Conservation (phyloP, 2,888 invertebrate genomes). For the Dichetophora obliterata region DNA sequence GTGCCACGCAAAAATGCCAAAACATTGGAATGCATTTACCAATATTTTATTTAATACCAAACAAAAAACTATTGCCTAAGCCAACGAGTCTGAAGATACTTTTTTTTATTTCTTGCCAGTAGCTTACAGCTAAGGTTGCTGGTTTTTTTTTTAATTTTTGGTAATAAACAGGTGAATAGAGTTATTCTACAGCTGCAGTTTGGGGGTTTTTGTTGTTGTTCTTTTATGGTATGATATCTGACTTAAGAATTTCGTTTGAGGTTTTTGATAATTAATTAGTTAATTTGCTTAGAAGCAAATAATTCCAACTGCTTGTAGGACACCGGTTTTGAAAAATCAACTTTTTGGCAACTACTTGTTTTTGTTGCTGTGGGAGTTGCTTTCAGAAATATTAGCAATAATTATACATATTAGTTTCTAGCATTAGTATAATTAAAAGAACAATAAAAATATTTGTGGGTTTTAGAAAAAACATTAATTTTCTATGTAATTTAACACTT, state of each 20-base stretch:
- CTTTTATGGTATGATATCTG: constrained; percentile 25
- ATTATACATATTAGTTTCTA: no score
- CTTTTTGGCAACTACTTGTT: not conserved
- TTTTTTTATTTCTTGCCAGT: not conserved
- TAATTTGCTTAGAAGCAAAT: constrained; percentile 37
- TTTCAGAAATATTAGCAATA: no score
- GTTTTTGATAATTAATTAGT: constrained; percentile 61
- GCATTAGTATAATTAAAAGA: no score
- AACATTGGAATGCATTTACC: constrained; percentile 43
- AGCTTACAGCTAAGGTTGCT: not conserved
- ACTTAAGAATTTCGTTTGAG: constrained; percentile 29
- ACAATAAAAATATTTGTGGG: no score
- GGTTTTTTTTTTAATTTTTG: not conserved
- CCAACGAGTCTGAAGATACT: not conserved
- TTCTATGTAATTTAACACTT: not conserved
- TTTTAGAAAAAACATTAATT: no score
- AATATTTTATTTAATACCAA: constrained; percentile 32
- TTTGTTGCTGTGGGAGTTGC: not conserved
- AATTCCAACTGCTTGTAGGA: not conserved
- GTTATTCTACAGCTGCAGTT: constrained; percentile 14
- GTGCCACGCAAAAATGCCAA: constrained; percentile 55
- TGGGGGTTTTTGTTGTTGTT: constrained; percentile 14
- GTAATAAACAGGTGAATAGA: constrained; percentile 28
- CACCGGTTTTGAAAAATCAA: constrained; percentile 9
- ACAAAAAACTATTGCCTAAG: constrained; percentile 19